Conservation (phyloP, 92 coral and sea anemone genomes). For the Scolanthus callimorphus region DNA sequence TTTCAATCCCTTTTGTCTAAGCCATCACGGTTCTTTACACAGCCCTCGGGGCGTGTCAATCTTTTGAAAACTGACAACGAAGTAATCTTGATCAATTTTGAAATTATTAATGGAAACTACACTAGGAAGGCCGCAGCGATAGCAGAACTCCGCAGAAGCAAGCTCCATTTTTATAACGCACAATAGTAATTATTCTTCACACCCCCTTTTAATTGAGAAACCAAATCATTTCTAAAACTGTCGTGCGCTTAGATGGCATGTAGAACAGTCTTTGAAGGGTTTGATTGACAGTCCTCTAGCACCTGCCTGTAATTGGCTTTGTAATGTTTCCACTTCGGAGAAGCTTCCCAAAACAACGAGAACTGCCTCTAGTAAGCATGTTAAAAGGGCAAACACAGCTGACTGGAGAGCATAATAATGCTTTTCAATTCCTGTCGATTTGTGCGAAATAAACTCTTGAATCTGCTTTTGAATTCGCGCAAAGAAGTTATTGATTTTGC, state of each 20-base stretch:
- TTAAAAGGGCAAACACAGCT: constrained; percentile 89
- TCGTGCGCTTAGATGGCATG: constrained; percentile 77
- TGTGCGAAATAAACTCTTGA: constrained; percentile 8
- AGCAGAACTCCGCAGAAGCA: neutral
- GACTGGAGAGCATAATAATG: constrained; percentile 32
- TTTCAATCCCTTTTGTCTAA: constrained; percentile 97
- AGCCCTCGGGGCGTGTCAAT: constrained; percentile 95
- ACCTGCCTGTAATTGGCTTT: constrained; percentile 99
- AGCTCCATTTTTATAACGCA: neutral
- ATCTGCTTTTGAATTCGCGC: constrained; percentile 19
- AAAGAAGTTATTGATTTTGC: constrained; percentile 64
- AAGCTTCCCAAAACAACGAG: constrained; percentile 75
- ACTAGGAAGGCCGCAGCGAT: constrained; percentile 18
- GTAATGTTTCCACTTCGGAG: constrained; percentile 82
- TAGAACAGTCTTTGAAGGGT: constrained; percentile 77
- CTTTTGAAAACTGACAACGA: constrained; percentile 90
- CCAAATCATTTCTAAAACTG: constrained; percentile 86
- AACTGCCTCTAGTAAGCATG: constrained; percentile 75
- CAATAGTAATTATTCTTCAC: constrained; percentile 46
- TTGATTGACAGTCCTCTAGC: constrained; percentile 96
- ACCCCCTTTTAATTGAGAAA: constrained; percentile 89
- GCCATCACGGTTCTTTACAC: constrained; percentile 95
- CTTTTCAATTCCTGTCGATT: constrained; percentile 21
- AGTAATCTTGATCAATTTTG: constrained; percentile 92
- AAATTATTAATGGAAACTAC: constrained; percentile 47